phyloP scores from a whole-genome alignment of 2,797 vertebrate genomes.

The Lepidocolaptes lacrymiger region DNA sequence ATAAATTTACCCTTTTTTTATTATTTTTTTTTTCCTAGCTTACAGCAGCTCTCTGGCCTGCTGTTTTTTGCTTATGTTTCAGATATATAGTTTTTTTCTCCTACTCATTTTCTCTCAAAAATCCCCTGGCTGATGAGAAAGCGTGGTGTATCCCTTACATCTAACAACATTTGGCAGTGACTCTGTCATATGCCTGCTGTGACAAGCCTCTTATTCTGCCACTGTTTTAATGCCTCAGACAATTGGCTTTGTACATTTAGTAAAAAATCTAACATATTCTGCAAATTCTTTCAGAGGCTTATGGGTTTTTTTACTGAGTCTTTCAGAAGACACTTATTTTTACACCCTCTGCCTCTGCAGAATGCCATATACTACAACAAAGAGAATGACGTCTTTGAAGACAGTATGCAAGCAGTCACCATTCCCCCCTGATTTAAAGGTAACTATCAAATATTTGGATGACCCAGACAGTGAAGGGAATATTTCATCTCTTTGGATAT shows the following conservation, averaged over 20 bases:
- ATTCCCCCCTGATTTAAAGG: not conserved
- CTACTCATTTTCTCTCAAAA: not conserved
- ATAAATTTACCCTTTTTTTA: not conserved
- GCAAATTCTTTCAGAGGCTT: not conserved
- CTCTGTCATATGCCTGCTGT: not conserved
- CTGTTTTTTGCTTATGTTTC: constrained; percentile 23
- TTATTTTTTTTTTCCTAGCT: not conserved
- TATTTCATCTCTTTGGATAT: not conserved
- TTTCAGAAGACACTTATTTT: not conserved
- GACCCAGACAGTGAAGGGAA: not conserved
- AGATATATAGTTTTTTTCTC: not conserved
- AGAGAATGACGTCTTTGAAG: not conserved
- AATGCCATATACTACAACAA: not conserved
- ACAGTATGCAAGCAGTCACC: not conserved
- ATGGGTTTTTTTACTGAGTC: not conserved
- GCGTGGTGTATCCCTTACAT: not conserved
- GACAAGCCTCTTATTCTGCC: not conserved
- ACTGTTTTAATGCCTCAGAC: not conserved
- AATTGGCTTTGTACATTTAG: not conserved
- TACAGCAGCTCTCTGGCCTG: not conserved
- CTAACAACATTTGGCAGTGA: not conserved
- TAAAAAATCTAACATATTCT: not conserved
- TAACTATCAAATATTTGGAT: constrained; percentile 10
- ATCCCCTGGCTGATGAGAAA: constrained; percentile 14
- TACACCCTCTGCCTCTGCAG: not conserved